Conservation (phyloP, 2,797 vertebrate species). For the Rhabdomys pumilio region DNA sequence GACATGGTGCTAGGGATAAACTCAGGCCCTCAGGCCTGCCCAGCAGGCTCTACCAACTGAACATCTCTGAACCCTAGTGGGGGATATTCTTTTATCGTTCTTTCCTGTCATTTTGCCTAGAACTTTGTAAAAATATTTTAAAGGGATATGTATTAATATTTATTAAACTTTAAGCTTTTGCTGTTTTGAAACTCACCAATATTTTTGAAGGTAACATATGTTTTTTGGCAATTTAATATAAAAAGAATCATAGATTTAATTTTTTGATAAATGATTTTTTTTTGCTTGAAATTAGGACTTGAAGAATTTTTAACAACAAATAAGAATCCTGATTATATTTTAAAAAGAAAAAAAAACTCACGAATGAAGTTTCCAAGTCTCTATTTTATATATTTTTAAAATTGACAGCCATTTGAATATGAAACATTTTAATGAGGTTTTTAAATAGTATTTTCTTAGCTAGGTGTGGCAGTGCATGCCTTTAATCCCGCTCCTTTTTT, state of each 20-base stretch:
- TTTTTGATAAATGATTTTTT: not conserved
- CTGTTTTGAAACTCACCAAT: not conserved
- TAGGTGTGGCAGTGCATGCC: not conserved
- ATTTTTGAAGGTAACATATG: not conserved
- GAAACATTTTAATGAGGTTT: constrained; percentile 42
- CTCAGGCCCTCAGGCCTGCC: not conserved
- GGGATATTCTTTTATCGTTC: not conserved
- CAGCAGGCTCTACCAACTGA: no score
- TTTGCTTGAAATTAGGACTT: not conserved
- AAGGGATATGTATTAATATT: not conserved
- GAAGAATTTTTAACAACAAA: not conserved
- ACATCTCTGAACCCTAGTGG: not conserved
- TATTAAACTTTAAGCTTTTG: not conserved
- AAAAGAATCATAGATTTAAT: not conserved
- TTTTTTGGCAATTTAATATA: constrained; percentile 6
- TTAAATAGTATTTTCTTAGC: not conserved
- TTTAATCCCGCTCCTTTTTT: not conserved
- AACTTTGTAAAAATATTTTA: constrained; percentile 36
- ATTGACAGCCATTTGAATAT: constrained; percentile 47
- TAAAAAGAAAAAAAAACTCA: not conserved
- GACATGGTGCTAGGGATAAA: not conserved
- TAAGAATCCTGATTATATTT: constrained; percentile 46
- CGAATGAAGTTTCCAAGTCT: not conserved
- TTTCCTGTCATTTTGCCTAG: not conserved
- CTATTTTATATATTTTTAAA: constrained; percentile 56